Evolutionary conservation across 64 coral and sea anemone species (phyloP).

Genomic region (Porites australiensis): DNA sequence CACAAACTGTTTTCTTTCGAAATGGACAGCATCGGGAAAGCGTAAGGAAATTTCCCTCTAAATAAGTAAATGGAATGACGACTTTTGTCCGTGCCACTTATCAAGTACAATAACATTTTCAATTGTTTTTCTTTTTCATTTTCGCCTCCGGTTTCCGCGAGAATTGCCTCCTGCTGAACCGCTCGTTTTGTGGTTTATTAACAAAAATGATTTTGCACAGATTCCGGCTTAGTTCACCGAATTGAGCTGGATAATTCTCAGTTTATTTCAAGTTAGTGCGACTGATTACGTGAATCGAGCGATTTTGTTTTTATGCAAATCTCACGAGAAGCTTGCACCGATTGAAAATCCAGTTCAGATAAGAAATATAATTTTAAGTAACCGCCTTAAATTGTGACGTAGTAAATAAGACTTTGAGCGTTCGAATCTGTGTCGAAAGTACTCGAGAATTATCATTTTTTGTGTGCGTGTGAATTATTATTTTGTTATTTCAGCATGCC

Average conservation of each 20-base stretch:
- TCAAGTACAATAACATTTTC: constrained; percentile 26
- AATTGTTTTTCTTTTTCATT: constrained; percentile 6
- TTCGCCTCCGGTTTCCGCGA: not conserved
- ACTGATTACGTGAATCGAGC: constrained; percentile 1
- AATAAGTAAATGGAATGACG: not conserved
- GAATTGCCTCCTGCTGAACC: constrained; percentile 1
- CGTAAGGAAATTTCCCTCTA: not conserved
- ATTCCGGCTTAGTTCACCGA: not conserved
- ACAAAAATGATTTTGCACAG: not conserved
- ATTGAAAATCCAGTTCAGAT: not conserved
- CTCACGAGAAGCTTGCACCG: not conserved
- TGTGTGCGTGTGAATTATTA: too few species aligned
- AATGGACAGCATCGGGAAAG: not conserved
- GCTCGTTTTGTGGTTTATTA: constrained; percentile 11
- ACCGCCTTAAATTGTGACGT: not conserved
- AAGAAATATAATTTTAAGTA: not conserved
- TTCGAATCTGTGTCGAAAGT: not conserved
- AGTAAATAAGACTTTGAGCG: not conserved
- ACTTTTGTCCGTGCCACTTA: not conserved
- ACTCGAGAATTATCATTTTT: too few species aligned
- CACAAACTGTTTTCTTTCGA: not conserved
- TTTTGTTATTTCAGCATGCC: too few species aligned
- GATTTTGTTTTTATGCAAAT: not conserved
- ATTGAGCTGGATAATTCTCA: not conserved
- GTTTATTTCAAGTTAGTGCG: not conserved